These are phyloP conservation scores for Pimephales promelas DNA, from an alignment of 2,113 vertebrate genomes.

Conservation along the genomic window DNA sequence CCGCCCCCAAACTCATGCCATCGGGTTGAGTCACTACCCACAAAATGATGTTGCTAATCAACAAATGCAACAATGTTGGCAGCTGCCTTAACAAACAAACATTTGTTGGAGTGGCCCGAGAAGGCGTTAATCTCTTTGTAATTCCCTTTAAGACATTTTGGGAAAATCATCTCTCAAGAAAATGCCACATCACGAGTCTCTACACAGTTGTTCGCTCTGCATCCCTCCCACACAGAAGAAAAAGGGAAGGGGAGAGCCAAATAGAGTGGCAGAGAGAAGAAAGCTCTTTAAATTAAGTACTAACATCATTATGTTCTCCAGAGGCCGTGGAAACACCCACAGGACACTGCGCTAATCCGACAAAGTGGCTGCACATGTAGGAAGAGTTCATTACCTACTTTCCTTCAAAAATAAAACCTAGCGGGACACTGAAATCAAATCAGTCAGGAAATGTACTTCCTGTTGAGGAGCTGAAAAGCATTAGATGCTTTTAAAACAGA, in stretches of 20 bases:
- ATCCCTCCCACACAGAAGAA: slow-evolving; percentile 54
- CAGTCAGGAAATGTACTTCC: neutral
- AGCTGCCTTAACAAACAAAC: slow-evolving; percentile 7
- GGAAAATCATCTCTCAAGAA: slow-evolving; percentile 43
- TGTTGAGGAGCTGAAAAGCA: neutral
- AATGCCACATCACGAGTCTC: slow-evolving; percentile 32
- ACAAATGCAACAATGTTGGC: neutral
- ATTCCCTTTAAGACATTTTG: slow-evolving; percentile 43
- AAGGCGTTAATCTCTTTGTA: slow-evolving; percentile 44
- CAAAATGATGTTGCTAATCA: neutral
- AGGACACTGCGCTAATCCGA: slow-evolving; percentile 19
- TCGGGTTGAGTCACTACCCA: neutral
- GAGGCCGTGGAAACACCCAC: slow-evolving; percentile 41
- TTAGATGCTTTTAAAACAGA: neutral
- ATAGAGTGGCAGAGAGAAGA: slow-evolving; percentile 38
- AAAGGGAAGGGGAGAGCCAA: slow-evolving; percentile 29
- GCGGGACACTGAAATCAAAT: neutral
- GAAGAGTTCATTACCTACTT: slow-evolving; percentile 28
- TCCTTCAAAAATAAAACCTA: neutral
- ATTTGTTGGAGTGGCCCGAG: slow-evolving; percentile 1
- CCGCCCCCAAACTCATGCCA: neutral
- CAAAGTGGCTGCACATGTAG: slow-evolving; percentile 37
- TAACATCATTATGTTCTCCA: slow-evolving; percentile 41
- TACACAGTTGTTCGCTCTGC: slow-evolving; percentile 1
- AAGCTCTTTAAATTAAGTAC: slow-evolving; percentile 43